These are phyloP conservation scores for Crotophaga sulcirostris DNA, from an alignment of 2,113 vertebrate genomes.

Conservation along the genomic window DNA sequence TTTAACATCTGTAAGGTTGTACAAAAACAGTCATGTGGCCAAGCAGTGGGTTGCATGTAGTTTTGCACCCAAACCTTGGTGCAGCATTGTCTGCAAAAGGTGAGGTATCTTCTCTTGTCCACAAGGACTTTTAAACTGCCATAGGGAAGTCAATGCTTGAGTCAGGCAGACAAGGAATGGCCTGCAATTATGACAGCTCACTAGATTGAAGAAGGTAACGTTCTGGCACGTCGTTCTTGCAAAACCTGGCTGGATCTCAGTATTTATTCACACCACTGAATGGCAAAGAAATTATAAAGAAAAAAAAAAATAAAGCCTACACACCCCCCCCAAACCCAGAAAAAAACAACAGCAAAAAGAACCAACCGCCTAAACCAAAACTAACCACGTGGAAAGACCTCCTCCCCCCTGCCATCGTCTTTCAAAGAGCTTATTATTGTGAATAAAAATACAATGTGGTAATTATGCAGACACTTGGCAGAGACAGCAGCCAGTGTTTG, in stretches of 20 bases:
- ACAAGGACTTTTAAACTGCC: not conserved
- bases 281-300: not conserved
- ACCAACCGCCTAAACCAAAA: not conserved
- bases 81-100: not conserved
- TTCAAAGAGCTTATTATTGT: constrained; percentile 30
- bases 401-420: not conserved
- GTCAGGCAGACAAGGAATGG: not conserved
- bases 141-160: not conserved
- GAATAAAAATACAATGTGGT: constrained; percentile 7
- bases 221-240: not conserved
- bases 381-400: not conserved
- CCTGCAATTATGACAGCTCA: not conserved
- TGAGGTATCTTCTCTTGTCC: not conserved
- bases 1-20: not conserved
- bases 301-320: not conserved
- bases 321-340: not conserved
- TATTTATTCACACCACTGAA: not conserved
- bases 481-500: not conserved
- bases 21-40: not conserved
- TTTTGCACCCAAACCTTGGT: not conserved
- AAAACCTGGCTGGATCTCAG: not conserved
- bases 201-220: not conserved
- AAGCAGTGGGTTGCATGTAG: not conserved
- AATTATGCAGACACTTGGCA: not conserved
- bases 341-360: not conserved